A percentile compares a stretch with the other conserved stretches of the same genome.
These are phyloP conservation scores for Mico argentatus DNA, from an alignment of 2,797 vertebrate species.

Conservation along the genomic window DNA sequence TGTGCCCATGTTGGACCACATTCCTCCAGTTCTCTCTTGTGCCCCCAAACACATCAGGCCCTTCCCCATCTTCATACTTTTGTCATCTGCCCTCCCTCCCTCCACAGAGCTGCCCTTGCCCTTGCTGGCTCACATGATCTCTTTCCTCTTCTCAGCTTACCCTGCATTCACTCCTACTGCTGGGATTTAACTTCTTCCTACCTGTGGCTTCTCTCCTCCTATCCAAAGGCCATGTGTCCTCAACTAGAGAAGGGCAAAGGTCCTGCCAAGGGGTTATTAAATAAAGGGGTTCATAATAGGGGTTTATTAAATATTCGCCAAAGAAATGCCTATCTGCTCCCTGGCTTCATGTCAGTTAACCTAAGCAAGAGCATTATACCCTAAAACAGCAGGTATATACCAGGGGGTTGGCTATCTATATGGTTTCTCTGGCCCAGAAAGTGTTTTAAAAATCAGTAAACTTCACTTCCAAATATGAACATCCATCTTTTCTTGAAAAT, in stretches of 20 bases:
- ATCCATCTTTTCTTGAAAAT: conserved; percentile 20
- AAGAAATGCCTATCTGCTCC: neutral
- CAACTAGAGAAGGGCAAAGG: neutral
- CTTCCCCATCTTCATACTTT: neutral
- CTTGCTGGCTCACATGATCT: neutral
- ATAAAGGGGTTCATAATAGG: neutral
- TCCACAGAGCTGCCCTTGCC: neutral
- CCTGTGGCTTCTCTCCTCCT: neutral
- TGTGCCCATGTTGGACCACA: neutral
- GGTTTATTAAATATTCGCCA: conserved; percentile 2
- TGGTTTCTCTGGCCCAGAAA: neutral
- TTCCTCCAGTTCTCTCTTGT: neutral
- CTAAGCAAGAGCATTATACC: neutral
- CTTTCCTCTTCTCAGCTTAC: neutral
- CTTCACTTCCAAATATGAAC: conserved; percentile 13
- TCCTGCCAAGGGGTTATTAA: neutral
- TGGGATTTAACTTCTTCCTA: neutral
- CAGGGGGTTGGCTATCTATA: neutral
- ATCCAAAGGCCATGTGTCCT: neutral
- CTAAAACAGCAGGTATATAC: neutral
- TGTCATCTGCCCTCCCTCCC: neutral
- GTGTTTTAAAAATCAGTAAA: neutral
- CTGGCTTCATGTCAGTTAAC: neutral
- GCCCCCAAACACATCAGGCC: neutral
- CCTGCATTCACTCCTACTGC: neutral